A percentile compares a stretch with the other conserved stretches of the same genome.
Evolutionary conservation across 2,113 vertebrate species (phyloP).

Genomic region (Microcebus ravelobensis): DNA sequence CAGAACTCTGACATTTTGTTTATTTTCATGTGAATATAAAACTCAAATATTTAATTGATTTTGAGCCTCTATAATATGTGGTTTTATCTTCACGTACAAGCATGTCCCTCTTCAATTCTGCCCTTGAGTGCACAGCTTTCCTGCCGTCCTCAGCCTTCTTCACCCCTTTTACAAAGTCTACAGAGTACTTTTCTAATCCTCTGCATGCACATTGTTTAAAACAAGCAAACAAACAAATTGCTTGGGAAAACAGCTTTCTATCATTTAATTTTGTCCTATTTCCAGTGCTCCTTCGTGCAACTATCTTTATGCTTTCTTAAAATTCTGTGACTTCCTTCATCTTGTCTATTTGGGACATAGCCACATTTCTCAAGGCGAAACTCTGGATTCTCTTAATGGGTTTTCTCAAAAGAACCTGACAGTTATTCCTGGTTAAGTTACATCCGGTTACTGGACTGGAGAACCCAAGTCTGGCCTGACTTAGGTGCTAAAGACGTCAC

Average conservation of each 20-base stretch:
- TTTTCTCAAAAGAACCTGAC: not conserved
- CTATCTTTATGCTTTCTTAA: not conserved
- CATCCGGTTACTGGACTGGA: not conserved
- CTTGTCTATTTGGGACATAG: not conserved
- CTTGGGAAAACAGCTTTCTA: not conserved
- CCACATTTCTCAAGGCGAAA: not conserved
- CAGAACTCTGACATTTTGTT: constrained; percentile 3
- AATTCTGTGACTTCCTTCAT: not conserved
- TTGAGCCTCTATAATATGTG: not conserved
- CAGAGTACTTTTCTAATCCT: accelerated
- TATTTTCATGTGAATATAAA: constrained; percentile 25
- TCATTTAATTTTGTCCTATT: not conserved
- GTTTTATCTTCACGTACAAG: not conserved
- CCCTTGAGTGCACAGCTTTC: not conserved
- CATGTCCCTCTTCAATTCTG: not conserved
- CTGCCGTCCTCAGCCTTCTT: not conserved
- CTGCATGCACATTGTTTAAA: not conserved
- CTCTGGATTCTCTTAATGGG: not conserved
- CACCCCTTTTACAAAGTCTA: not conserved
- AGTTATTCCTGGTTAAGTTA: not conserved
- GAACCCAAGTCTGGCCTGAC: not conserved
- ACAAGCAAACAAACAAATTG: not conserved
- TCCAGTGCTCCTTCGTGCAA: not conserved
- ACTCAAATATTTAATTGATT: constrained; percentile 18
- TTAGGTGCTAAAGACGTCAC: not conserved